Base-by-base conservation (phyloP, 92 coral and sea anemone species). In the Epizoanthus illoricatus region DNA sequence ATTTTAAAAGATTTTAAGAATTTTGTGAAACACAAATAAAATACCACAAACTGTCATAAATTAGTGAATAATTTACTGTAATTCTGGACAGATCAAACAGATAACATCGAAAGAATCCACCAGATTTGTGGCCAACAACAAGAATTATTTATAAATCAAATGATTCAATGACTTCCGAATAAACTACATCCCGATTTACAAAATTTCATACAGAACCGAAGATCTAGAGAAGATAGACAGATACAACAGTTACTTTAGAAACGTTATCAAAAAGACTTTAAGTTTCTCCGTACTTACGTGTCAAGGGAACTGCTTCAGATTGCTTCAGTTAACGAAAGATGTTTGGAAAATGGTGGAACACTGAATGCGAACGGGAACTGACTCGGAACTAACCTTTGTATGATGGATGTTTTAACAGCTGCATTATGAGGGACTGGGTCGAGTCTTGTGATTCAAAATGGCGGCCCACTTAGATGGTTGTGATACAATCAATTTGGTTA, bases 401-500 rank as follows among this genome's bases (percentile, higher is more conserved):
- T 23, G 13, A 41, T 70, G 74, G 13, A 41, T 70, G 74, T 33
- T 57, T 52, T 21, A 16, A 24, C 49, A 66, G 69, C 24, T 33
- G 40, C 17, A 45, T 5, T 45, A 45, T 76, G 61, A 45, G 41
- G 11, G 82, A 78, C 82, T 78, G 82, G 82, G 10, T 19, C 82
- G 71, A 78, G 72, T 68, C 73, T 36, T 19, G 13, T 15, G 18
- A 16, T 36, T 3, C 42, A 88, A 86, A 54, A 92, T 90, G 94
- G 93, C 92, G 88, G 93, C 88, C 7, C 71, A 65, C 39, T 28
- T 54, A 21, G 80, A 54, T 52, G 83, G 39, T 13, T 39, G 67
- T 9, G 66, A 71, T 79, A 71, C 40, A 41, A 47, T 78, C 10
- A 78, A 73, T 64, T 65, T 93, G 4, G 63, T 85, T 1, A 59